Conservation (phyloP, 1,140 invertebrate genomes). For the Orchestia grillus region DNA sequence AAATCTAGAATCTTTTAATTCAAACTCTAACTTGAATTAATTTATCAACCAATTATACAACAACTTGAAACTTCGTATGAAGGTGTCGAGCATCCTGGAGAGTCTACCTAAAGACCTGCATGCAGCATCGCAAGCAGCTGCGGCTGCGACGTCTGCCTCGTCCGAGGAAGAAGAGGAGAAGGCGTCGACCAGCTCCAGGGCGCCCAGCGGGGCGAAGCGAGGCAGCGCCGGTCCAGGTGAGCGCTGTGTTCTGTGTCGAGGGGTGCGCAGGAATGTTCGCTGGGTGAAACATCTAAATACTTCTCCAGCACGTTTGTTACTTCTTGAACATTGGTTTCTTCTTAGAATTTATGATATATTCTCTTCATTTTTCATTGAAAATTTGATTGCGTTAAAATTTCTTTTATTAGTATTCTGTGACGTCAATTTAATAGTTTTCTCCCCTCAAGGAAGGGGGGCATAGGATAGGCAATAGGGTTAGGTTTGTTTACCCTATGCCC, state of each 20-base stretch:
- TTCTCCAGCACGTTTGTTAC: no score
- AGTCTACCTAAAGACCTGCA: not conserved
- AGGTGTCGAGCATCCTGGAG: constrained; percentile 5
- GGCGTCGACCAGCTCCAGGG: not conserved
- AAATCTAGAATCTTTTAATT: not conserved
- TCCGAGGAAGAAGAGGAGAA: not conserved
- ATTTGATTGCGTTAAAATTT: no score
- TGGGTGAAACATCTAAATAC: no score
- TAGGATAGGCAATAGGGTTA: no score
- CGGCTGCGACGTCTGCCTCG: not conserved
- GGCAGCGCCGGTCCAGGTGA: constrained; percentile 2
- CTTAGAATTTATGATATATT: no score
- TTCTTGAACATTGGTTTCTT: no score
- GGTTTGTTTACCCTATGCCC: no score
- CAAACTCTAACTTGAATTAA: not conserved
- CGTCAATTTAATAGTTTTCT: no score
- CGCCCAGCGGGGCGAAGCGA: not conserved
- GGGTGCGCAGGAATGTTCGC: not conserved
- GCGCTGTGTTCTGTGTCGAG: not conserved
- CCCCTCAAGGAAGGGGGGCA: no score
- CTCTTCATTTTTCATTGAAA: no score
- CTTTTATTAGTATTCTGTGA: no score
- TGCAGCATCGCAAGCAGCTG: not conserved
- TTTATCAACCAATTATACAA: not conserved
- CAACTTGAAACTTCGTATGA: not conserved